Evolutionary conservation across 2,797 vertebrate genomes (phyloP).

Genomic region (Sarcoramphus papa): DNA sequence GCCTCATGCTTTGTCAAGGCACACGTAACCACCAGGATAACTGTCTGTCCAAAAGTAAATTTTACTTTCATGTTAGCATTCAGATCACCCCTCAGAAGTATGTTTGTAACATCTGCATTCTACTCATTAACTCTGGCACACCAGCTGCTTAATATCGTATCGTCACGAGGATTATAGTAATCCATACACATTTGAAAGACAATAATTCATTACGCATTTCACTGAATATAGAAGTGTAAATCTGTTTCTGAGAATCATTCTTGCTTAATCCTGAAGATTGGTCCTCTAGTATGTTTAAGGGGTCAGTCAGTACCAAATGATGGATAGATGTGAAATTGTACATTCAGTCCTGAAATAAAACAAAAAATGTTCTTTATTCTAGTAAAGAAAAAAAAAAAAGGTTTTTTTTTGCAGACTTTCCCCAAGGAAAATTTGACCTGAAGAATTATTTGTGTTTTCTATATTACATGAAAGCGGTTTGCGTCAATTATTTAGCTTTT

Average conservation of each 20-base stretch:
- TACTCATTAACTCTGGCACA: not conserved
- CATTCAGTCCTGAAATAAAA: not conserved
- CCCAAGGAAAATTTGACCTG: not conserved
- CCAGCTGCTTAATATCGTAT: not conserved
- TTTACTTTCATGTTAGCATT: not conserved
- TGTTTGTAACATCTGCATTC: not conserved
- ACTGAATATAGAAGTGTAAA: not conserved
- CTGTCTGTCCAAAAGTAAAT: not conserved
- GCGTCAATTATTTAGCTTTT: not conserved
- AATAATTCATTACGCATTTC: not conserved
- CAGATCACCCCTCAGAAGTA: not conserved
- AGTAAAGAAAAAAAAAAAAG: not conserved
- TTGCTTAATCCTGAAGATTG: not conserved
- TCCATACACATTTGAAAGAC: not conserved
- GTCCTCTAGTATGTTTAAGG: not conserved
- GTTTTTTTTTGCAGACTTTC: not conserved
- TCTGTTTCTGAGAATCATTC: not conserved
- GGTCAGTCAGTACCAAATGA: not conserved
- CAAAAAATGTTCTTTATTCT: not conserved
- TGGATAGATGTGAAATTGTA: not conserved
- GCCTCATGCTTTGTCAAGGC: not conserved
- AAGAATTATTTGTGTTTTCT: not conserved
- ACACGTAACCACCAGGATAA: not conserved
- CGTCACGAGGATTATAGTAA: not conserved
- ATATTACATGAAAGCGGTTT: not conserved